A percentile compares a stretch with the other conserved stretches of the same genome.
phyloP scores from a whole-genome alignment of 2,797 vertebrate genomes.

The Nyctalus aviator region DNA sequence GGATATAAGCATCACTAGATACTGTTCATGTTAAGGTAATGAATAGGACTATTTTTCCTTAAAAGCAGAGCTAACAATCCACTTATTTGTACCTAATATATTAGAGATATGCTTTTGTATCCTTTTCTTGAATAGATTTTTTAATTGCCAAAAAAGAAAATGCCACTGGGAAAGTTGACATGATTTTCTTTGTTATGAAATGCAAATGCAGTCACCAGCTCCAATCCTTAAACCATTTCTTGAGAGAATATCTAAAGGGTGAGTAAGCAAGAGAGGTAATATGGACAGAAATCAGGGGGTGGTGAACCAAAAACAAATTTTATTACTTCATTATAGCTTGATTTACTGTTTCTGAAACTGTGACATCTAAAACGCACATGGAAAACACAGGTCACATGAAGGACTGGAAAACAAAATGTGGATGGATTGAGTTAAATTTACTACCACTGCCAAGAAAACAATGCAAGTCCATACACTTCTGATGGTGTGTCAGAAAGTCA shows the following conservation, averaged over 20 bases:
- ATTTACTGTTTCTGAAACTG: not conserved
- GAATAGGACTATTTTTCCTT: not conserved
- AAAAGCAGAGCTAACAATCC: not conserved
- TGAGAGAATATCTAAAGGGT: not conserved
- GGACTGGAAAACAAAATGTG: not conserved
- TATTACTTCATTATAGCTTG: not conserved
- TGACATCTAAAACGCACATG: not conserved
- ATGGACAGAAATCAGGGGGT: not conserved
- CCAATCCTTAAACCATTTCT: not conserved
- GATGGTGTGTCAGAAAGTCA: not conserved
- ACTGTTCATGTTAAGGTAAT: not conserved
- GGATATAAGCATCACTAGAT: not conserved
- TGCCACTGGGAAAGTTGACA: not conserved
- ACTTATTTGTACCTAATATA: not conserved
- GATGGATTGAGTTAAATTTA: not conserved
- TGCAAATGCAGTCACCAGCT: not conserved
- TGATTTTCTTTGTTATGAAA: not conserved
- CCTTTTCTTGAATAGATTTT: not conserved
- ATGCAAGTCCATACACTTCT: not conserved
- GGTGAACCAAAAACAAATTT: not conserved
- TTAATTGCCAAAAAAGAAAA: not conserved
- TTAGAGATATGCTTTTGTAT: not conserved
- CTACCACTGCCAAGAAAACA: not conserved
- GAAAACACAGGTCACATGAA: constrained; percentile 1
- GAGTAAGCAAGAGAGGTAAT: not conserved